phyloP scores from a whole-genome alignment of 2,113 vertebrate species.

The Podocnemis expansa region DNA sequence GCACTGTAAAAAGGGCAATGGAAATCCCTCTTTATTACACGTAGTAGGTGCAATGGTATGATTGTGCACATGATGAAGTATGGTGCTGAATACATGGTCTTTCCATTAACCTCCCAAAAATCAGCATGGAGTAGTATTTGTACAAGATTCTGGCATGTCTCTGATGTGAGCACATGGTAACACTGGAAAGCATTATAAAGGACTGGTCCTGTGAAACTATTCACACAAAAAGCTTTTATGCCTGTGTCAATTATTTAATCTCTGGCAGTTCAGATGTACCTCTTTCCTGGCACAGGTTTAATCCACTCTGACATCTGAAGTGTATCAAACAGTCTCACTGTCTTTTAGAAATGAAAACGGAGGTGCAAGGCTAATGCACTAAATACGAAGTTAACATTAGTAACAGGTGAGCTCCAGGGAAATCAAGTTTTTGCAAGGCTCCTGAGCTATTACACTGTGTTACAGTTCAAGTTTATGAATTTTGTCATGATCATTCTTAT shows the following conservation, averaged over 20 bases:
- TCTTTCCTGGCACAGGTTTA: neutral
- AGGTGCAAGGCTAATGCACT: neutral
- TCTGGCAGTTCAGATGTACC: neutral
- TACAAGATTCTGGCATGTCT: neutral
- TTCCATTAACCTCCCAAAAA: conserved; percentile 9
- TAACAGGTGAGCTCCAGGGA: neutral
- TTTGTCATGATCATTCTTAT: neutral
- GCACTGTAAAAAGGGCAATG: neutral
- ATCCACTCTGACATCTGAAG: conserved; percentile 17
- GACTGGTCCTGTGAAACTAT: neutral
- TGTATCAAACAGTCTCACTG: neutral
- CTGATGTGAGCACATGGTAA: neutral
- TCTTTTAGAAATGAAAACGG: neutral
- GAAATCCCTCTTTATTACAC: neutral
- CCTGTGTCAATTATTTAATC: conserved; percentile 41
- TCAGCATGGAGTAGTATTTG: neutral
- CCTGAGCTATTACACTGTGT: neutral
- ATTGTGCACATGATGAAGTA: neutral
- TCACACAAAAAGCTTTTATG: conserved; percentile 9
- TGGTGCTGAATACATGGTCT: neutral
- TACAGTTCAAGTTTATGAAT: neutral
- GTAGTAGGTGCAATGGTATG: neutral
- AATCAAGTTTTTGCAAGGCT: neutral
- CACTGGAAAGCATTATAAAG: neutral
- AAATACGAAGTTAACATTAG: neutral